Percentiles rank a stretch among this genome's conserved stretches.
Evolutionary conservation across 2,888 invertebrate genomes (phyloP).

Genomic region (Lasioglossum oenotherae): DNA sequence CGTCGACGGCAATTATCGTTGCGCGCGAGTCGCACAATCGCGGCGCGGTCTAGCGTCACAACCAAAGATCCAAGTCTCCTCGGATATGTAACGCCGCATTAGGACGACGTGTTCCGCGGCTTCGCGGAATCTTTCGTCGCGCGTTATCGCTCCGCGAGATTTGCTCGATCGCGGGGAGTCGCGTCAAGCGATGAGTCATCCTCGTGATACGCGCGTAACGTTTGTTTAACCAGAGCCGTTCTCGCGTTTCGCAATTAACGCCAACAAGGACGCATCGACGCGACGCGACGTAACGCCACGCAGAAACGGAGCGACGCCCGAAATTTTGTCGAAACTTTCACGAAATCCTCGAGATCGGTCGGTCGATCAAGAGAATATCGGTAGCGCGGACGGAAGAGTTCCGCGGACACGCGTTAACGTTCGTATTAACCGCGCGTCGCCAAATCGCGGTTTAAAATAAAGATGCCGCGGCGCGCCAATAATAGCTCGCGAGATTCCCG

Average conservation of each 20-base stretch:
- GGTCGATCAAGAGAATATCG: background rate
- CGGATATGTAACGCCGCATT: background rate
- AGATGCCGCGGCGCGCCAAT: slow-evolving; percentile 43
- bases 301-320: background rate
- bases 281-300: background rate
- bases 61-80: background rate
- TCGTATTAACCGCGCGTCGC: slow-evolving; percentile 44
- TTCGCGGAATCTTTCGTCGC: slow-evolving; percentile 1
- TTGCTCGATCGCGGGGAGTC: background rate
- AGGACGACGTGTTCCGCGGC: background rate
- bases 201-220: slow-evolving; percentile 10
- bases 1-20: background rate
- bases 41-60: background rate
- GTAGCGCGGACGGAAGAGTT: background rate
- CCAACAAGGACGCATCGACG: slow-evolving; percentile 15
- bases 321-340: background rate
- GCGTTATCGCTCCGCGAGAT: slow-evolving; percentile 14
- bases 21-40: slow-evolving; percentile 21
- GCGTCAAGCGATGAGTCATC: slow-evolving; percentile 37
- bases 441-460: slow-evolving; percentile 60
- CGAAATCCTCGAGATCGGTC: background rate
- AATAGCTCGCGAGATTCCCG: slow-evolving; percentile 45
- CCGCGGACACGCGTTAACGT: slow-evolving; percentile 17
- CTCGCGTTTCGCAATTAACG: slow-evolving; percentile 14
- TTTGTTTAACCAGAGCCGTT: slow-evolving; percentile 28